Evolutionary conservation across 2,113 vertebrate genomes (phyloP).

Genomic region (Sapajus apella): DNA sequence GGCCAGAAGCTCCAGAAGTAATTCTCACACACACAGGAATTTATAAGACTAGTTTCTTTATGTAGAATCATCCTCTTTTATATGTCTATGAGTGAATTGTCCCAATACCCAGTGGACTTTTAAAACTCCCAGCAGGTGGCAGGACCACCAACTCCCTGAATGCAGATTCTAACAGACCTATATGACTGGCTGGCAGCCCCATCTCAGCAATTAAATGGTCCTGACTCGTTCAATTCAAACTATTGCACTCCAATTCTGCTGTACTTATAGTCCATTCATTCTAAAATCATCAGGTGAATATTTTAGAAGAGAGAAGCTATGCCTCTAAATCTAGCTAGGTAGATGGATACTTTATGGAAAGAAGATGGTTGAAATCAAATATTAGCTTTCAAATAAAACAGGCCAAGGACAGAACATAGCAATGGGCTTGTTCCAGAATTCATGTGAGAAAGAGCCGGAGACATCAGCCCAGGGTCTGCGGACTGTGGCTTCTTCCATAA

Average conservation of each 20-base stretch:
- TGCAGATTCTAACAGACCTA: background rate
- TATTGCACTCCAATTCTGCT: background rate
- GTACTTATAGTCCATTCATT: background rate
- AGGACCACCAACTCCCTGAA: background rate
- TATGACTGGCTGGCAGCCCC: background rate
- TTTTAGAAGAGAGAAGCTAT: background rate
- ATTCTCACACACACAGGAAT: background rate
- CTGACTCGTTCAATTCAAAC: background rate
- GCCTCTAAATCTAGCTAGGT: background rate
- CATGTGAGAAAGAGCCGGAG: background rate
- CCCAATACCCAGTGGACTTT: background rate
- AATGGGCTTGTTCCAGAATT: background rate
- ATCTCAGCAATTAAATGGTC: background rate
- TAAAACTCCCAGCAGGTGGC: background rate
- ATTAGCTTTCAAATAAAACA: background rate
- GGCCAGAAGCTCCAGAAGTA: background rate
- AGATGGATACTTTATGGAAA: background rate
- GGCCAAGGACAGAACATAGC: background rate
- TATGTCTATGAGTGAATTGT: background rate
- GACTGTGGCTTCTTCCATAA: background rate
- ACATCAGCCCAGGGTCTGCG: background rate
- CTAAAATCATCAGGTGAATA: background rate
- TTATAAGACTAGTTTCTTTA: background rate
- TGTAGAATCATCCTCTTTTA: background rate
- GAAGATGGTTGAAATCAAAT: background rate